Conservation (phyloP, 2,888 invertebrate species). For the Limnephilus rhombicus region DNA sequence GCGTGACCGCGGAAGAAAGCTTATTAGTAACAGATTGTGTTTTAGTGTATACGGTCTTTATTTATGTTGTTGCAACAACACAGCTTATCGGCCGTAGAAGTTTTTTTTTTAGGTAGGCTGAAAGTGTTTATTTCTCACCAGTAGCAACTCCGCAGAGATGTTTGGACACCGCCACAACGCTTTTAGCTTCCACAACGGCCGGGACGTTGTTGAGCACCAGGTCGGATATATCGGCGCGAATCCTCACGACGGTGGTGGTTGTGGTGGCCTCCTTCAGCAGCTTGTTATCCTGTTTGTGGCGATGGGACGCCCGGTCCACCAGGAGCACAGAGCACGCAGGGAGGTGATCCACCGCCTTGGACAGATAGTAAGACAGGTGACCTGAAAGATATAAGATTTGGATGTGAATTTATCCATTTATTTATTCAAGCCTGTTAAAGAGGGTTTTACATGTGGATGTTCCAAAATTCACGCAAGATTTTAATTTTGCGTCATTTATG, state of each 20-base stretch:
- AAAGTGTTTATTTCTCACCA: slow-evolving; percentile 75
- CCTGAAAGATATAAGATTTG: slow-evolving; percentile 73
- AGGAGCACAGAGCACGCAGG: slow-evolving; percentile 80
- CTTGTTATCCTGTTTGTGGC: slow-evolving; percentile 89
- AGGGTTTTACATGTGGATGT: too few species aligned
- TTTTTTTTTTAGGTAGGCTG: too few species aligned
- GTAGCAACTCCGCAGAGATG: slow-evolving; percentile 95
- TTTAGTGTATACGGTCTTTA: too few species aligned
- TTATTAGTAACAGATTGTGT: too few species aligned
- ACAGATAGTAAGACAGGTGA: slow-evolving; percentile 87
- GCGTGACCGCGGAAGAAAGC: too few species aligned
- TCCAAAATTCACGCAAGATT: too few species aligned
- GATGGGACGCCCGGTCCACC: slow-evolving; percentile 88
- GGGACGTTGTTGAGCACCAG: slow-evolving; percentile 80
- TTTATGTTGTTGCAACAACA: too few species aligned
- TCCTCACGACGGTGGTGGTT: slow-evolving; percentile 76
- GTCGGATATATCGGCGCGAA: slow-evolving; percentile 91
- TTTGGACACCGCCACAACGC: slow-evolving; percentile 89
- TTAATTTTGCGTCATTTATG: too few species aligned
- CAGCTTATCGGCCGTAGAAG: too few species aligned
- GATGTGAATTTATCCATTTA: too few species aligned
- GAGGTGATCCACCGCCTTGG: slow-evolving; percentile 78
- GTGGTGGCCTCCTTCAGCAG: slow-evolving; percentile 70
- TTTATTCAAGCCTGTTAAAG: too few species aligned
- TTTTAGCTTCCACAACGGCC: slow-evolving; percentile 72